These are phyloP conservation scores for Hapalemur alaotrensis DNA, from an alignment of 2,797 vertebrate species.

Conservation along the genomic window DNA sequence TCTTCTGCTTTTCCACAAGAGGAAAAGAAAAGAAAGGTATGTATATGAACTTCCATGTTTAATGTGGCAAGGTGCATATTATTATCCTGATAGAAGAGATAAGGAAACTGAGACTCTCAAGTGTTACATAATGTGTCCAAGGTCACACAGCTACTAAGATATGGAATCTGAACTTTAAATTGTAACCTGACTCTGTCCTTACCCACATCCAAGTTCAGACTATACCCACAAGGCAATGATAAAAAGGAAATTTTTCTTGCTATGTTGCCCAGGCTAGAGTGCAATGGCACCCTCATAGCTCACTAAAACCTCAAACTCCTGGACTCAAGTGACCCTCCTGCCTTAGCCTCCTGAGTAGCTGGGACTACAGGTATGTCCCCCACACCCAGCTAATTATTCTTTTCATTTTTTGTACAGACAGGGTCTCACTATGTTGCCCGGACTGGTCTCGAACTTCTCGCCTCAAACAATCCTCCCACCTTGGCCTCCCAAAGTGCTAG, in stretches of 20 bases:
- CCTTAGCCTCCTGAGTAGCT: not conserved
- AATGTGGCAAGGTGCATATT: not conserved
- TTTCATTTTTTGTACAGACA: not conserved
- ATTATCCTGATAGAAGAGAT: not conserved
- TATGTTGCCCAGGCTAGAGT: not conserved
- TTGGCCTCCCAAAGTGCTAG: not conserved
- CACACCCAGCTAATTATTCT: not conserved
- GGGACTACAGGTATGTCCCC: not conserved
- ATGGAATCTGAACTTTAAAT: not conserved
- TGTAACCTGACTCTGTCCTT: not conserved
- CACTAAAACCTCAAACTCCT: not conserved
- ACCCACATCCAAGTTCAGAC: not conserved
- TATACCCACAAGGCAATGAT: not conserved
- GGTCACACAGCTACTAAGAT: not conserved
- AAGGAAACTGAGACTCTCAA: constrained; percentile 15
- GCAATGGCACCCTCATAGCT: not conserved
- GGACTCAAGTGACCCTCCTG: not conserved
- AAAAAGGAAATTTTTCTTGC: not conserved
- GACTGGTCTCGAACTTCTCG: not conserved
- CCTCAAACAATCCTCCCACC: not conserved
- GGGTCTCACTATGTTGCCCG: not conserved
- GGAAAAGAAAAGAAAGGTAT: not conserved
- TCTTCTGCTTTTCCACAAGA: not conserved
- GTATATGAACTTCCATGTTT: not conserved
- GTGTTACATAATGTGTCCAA: constrained; percentile 6